Percentiles rank a stretch among this genome's conserved stretches.
These are phyloP conservation scores for Chamaedrilus cognettii DNA, from an alignment of 2,888 invertebrate genomes.

Conservation along the genomic window DNA sequence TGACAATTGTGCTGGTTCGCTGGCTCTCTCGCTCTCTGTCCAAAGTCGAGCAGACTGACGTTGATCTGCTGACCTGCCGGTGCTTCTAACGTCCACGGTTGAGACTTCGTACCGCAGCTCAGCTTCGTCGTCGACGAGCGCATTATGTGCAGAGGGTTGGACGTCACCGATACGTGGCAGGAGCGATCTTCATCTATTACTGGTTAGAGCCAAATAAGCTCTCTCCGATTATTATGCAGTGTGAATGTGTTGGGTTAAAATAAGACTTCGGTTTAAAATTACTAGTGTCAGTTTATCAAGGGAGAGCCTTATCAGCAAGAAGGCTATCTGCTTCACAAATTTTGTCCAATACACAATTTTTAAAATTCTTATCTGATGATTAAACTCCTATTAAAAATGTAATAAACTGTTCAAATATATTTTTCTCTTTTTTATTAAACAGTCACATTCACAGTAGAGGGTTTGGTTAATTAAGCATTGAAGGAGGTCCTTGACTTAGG, in stretches of 20 bases:
- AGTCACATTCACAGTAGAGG: too few species aligned
- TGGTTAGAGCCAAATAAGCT: neutral
- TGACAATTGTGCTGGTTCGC: neutral
- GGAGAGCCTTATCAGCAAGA: neutral
- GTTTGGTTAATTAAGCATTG: too few species aligned
- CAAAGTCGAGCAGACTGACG: conserved; percentile 8
- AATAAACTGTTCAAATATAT: too few species aligned
- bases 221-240: too few species aligned
- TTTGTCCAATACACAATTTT: too few species aligned
- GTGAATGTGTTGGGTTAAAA: too few species aligned
- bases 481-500: too few species aligned
- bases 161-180: conserved; percentile 1
- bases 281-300: neutral
- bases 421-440: too few species aligned
- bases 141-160: conserved; percentile 1
- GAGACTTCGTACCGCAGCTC: neutral
- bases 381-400: too few species aligned
- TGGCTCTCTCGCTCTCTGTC: neutral
- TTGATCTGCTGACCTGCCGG: conserved; percentile 14
- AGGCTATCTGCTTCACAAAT: too few species aligned
- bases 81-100: conserved; percentile 13
- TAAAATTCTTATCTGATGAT: neutral
- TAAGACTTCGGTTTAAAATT: neutral
- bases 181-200: conserved; percentile 14
- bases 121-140: neutral